Evolutionary conservation across 2,888 invertebrate genomes (phyloP).

Genomic region (Rhynchonema sp.): DNA sequence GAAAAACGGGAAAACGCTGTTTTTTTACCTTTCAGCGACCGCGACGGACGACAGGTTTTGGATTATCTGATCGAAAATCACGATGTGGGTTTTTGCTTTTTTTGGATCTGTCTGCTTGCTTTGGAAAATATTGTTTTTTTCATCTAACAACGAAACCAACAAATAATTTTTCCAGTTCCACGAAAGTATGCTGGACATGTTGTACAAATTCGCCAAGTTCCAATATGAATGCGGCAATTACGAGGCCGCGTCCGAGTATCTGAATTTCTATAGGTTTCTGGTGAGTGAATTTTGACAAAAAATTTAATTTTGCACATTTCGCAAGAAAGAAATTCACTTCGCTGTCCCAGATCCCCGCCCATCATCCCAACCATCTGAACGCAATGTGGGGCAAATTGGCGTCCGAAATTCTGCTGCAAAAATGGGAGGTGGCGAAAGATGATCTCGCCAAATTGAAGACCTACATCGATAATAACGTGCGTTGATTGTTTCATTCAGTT

Average conservation of each 20-base stretch:
- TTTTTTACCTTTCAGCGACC: constrained; percentile 36
- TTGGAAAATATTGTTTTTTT: neutral
- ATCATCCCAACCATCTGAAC: constrained; percentile 48
- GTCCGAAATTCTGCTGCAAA: constrained; percentile 40
- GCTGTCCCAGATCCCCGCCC: constrained; percentile 32
- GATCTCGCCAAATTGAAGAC: constrained; percentile 84
- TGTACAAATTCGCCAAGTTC: constrained; percentile 86
- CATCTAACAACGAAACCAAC: neutral
- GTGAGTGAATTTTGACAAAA: constrained; percentile 30
- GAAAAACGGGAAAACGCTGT: too few relatives aligned
- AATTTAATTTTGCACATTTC: too few relatives aligned
- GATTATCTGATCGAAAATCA: constrained; percentile 68
- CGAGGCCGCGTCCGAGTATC: constrained; percentile 72
- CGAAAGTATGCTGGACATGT: constrained; percentile 65
- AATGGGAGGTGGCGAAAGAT: constrained; percentile 92
- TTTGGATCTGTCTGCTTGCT: neutral
- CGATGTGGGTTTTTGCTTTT: constrained; percentile 42
- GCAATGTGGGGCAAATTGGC: constrained; percentile 42
- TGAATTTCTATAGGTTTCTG: constrained; percentile 84
- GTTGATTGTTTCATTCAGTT: too few relatives aligned
- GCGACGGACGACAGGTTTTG: constrained; percentile 76
- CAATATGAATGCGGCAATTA: constrained; percentile 98
- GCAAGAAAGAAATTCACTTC: too few relatives aligned
- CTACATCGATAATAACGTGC: constrained; percentile 51
- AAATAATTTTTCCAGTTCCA: constrained; percentile 17